Base-by-base conservation (phyloP, 2,113 vertebrate genomes). In the Oryzias javanicus region DNA sequence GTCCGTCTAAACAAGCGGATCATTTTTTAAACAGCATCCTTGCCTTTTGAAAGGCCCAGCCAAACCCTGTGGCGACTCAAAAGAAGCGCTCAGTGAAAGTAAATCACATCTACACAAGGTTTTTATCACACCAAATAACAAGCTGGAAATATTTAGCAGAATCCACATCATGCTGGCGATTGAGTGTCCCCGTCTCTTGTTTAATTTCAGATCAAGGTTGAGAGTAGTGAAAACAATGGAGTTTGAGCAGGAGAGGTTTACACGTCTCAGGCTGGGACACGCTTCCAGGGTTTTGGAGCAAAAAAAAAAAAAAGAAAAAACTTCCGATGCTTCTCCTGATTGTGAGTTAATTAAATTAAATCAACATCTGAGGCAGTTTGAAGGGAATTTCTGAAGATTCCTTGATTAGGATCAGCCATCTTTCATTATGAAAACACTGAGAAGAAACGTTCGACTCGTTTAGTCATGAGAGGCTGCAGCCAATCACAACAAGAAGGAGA, bases 21-120 rank as follows among this genome's bases (percentile, higher is more conserved):
- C 42, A 22, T 55, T 71, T 62, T 27, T 75, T 67, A 76, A 81
- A 56, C 42, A 57, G 64, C 14, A 46, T 75, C 72, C 58, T 70
- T 57, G 62, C 64, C 64, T 22, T 58, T 10, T n/a, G 13, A 40
- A 74, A 25, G 10, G 27, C 20, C 44, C 0, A 25, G 53, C 25
- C 16, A 24, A 62, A 64, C 42, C 51, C 55, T 25, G 12, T n/a
- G 3, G 51, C 45, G 55, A 68, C 35, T 50, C n/a, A 45, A 73
- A 18, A 42, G 18, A 5, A 52, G 22, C 15, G 49, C 48, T 58
- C 6, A 7, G 16, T 29, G n/a, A 42, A 49, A 68, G 49, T 29
- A 50, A 61, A 35, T 46, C 27, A 54, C 24, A 57, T 58, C 8
- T 53, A 25, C 65, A 81, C 59, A 49, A 29, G 67, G 54, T 74